Evolutionary conservation across 2,797 vertebrate species (phyloP).

Genomic region (Simalia tracyae): DNA sequence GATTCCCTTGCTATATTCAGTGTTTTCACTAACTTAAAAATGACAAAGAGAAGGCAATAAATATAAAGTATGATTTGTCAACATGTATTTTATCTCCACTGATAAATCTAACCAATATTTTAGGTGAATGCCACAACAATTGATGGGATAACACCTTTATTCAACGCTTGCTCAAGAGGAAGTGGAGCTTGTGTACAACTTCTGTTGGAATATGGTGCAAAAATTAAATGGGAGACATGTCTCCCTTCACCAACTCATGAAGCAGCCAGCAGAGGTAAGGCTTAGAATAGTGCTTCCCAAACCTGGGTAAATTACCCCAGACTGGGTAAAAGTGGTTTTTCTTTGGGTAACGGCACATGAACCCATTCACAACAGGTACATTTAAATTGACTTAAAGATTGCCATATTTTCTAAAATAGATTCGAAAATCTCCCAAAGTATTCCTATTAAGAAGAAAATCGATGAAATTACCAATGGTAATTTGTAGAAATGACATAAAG

Average conservation of each 20-base stretch:
- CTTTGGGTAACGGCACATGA: too few relatives aligned
- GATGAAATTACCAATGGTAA: too few relatives aligned
- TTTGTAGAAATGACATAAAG: too few relatives aligned
- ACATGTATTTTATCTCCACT: conserved; percentile 1
- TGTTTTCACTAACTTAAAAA: background rate
- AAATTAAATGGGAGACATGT: conserved; percentile 82
- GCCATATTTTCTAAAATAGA: too few relatives aligned
- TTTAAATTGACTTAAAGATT: too few relatives aligned
- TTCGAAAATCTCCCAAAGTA: too few relatives aligned
- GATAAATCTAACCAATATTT: conserved; percentile 44
- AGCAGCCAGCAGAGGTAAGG: conserved; percentile 88
- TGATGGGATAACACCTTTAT: conserved; percentile 90
- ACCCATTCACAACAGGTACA: too few relatives aligned
- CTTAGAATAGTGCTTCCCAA: too few relatives aligned
- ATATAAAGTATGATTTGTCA: background rate
- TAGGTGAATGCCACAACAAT: conserved; percentile 91
- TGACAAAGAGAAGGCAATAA: background rate
- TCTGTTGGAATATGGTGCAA: conserved; percentile 88
- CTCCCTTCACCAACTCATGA: conserved; percentile 90
- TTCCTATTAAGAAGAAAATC: too few relatives aligned
- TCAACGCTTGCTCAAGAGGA: conserved; percentile 89
- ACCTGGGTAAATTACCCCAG: too few relatives aligned
- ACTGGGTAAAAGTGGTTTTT: too few relatives aligned
- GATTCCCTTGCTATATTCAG: background rate
- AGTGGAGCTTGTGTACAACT: conserved; percentile 85